Conservation (phyloP, 2,113 vertebrate genomes). For the Anas platyrhynchos region DNA sequence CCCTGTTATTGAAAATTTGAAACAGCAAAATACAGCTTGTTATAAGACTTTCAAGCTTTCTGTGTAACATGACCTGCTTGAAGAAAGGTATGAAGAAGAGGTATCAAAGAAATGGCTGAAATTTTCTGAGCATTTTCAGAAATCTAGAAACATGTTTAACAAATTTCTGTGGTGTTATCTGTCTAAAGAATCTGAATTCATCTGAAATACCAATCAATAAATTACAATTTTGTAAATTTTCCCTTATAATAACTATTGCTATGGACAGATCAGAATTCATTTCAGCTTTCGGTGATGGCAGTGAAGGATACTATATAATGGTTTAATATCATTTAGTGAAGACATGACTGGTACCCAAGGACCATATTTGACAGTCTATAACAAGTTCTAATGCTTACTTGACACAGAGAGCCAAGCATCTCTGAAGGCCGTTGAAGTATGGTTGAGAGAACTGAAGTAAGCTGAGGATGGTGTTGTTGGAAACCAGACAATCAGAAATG, state of each 20-base stretch:
- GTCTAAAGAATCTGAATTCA: neutral
- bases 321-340: neutral
- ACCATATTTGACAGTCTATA: neutral
- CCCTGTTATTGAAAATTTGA: neutral
- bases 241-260: neutral
- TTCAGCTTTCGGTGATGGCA: neutral
- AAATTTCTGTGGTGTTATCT: neutral
- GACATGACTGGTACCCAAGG: neutral
- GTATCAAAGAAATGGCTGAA: neutral
- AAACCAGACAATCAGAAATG: neutral
- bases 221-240: neutral
- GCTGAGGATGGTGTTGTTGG: neutral
- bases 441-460: neutral
- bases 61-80: neutral
- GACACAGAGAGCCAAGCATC: neutral
- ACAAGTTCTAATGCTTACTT: neutral
- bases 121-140: neutral
- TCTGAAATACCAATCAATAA: neutral
- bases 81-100: neutral
- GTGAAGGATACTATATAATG: neutral
- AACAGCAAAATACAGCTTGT: neutral
- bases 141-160: neutral
- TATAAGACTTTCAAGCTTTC: neutral
- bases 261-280: neutral
- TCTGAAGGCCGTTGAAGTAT: neutral